Percentiles rank a stretch among this genome's conserved stretches.
Conservation (phyloP, 2,113 vertebrate species). For the Carassius auratus region DNA sequence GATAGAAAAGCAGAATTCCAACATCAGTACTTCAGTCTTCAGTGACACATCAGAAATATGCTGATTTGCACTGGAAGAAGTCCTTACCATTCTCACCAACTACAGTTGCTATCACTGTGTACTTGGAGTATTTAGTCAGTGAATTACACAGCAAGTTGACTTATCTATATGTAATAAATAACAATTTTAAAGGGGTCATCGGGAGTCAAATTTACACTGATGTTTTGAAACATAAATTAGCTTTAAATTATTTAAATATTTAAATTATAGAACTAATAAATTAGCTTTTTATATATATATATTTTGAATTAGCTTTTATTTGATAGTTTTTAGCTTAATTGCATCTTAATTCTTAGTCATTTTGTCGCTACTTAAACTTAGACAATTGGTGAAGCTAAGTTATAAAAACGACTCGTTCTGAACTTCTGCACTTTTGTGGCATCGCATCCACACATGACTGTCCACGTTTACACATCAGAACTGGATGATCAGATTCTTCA, state of each 20-base stretch:
- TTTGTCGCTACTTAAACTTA: neutral
- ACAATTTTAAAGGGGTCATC: neutral
- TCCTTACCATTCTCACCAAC: constrained; percentile 63
- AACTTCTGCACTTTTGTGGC: neutral
- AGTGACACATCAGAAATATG: no score
- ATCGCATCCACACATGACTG: neutral
- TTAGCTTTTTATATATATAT: no score
- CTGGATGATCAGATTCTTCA: neutral
- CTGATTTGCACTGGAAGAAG: constrained; percentile 58
- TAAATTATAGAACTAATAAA: no score
- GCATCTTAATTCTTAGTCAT: neutral
- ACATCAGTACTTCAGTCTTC: no score
- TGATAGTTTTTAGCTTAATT: no score
- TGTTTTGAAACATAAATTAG: neutral
- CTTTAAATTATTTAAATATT: no score
- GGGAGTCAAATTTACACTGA: neutral
- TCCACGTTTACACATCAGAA: neutral
- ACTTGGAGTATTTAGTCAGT: constrained; percentile 71
- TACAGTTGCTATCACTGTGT: constrained; percentile 61
- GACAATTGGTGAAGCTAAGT: neutral
- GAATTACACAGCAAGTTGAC: constrained; percentile 66
- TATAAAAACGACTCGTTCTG: neutral
- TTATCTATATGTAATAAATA: neutral
- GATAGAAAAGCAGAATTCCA: no score
- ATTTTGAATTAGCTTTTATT: no score